phyloP scores from a whole-genome alignment of 2,113 vertebrate genomes.

The Hyla sarda region DNA sequence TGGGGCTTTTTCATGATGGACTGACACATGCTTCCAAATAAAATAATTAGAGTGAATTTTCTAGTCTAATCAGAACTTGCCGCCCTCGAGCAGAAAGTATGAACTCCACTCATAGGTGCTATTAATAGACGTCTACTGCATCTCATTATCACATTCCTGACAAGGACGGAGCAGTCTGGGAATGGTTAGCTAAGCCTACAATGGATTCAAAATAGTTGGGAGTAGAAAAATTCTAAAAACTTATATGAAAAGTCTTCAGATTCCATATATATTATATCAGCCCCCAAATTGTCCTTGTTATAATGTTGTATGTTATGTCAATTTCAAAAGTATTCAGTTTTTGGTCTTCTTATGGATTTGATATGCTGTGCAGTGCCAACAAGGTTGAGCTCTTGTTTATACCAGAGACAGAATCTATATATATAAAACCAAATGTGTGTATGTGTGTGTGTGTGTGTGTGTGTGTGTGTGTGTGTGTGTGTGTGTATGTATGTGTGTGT shows the following conservation, averaged over 20 bases:
- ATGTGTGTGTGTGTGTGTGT: no score
- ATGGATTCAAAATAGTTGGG: not conserved
- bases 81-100: constrained; percentile 47
- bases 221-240: no score
- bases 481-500: no score
- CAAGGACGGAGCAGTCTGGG: constrained; percentile 16
- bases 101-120: constrained; percentile 39
- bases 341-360: no score
- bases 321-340: no score
- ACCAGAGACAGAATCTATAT: no score
- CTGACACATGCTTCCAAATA: constrained; percentile 47
- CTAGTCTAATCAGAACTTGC: constrained; percentile 49
- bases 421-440: no score
- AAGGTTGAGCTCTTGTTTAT: no score
- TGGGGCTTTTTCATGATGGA: constrained; percentile 26
- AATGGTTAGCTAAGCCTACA: not conserved
- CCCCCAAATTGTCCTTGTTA: not conserved
- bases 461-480: no score
- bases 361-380: no score
- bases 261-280: not conserved
- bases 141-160: constrained; percentile 35
- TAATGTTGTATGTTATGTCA: no score
- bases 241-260: not conserved
- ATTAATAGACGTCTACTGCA: constrained; percentile 42
- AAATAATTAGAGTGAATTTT: constrained; percentile 46